Base-by-base conservation (phyloP, 2,797 vertebrate species). In the Xenopus petersii region DNA sequence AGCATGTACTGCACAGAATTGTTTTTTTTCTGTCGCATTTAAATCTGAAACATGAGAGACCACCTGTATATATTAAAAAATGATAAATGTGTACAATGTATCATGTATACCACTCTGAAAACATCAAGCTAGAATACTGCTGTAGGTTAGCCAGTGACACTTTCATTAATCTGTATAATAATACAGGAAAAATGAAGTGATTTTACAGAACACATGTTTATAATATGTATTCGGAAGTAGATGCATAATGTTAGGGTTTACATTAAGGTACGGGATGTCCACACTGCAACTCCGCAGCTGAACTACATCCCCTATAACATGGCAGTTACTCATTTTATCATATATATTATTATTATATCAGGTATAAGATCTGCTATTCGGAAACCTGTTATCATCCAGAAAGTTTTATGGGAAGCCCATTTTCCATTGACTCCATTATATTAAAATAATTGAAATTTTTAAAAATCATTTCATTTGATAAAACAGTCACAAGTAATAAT, bases 51-150 rank as follows among this genome's bases (percentile, higher is more conserved):
- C 77, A 79, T 79, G 77, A 79, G 76, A 54, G 71, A 79, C 77
- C 77, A 79, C 71, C 71, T 79, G 77, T 79, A 79, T 70, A 65
- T 79, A 79, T 79, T 79, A 79, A 74, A 79, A 79, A 79, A 74
- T 74, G 77, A 79, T 79, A 74, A 74, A 79, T 79, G 67, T 66
- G 55, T 74, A 74, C 67, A 70, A 74, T 79, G 77, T 70, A 70
- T 79, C 71, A 74, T 64, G 77, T 74, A 74, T 70, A 70, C 67
- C 70, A 74, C 66, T 70, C 51, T 74, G 66, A 79, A 79, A 79
- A 70, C 65, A 70, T 26, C 62, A 60, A 58, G 64, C 59, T 74
- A 33, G 26, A 79, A 74, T 79, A 65, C 67, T 64, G 77, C 61
- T 66, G 71, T 74, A 79, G 55, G 77, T 79, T 79, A 74, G 54